Evolutionary conservation across 2,888 invertebrate species (phyloP).

Genomic region (Amiota minor): DNA sequence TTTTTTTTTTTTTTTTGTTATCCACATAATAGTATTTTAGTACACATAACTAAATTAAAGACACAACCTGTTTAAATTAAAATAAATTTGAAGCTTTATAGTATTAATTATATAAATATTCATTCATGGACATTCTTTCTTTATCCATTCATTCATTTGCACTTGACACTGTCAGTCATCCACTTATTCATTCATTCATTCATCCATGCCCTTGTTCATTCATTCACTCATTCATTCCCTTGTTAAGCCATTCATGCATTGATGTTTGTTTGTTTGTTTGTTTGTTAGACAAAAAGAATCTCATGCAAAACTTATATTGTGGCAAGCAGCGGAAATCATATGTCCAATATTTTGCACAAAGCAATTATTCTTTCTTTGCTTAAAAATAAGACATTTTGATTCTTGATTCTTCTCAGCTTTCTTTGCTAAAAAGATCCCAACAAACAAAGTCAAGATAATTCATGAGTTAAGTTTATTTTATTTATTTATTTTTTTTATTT

Average conservation of each 20-base stretch:
- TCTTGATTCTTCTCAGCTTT: background rate
- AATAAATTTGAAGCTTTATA: no score
- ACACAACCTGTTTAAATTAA: no score
- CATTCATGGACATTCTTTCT: background rate
- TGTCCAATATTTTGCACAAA: constrained; percentile 1
- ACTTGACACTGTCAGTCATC: background rate
- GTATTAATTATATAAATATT: background rate
- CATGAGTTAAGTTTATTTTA: background rate
- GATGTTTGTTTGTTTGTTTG: no score
- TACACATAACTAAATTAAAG: no score
- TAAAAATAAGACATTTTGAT: constrained; percentile 8
- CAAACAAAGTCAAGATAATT: no score
- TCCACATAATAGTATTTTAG: no score
- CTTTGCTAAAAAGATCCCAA: no score
- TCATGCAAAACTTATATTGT: background rate
- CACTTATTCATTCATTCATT: background rate
- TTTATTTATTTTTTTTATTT: background rate
- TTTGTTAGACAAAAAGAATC: background rate
- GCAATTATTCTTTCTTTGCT: background rate
- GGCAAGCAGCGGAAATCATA: constrained; percentile 9
- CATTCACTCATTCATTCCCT: constrained; percentile 1
- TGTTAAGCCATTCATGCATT: no score
- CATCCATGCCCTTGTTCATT: background rate
- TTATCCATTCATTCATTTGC: background rate
- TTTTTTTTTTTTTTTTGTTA: no score